phyloP scores from a whole-genome alignment of 2,888 invertebrate species.

The Caradrina clavipalpis region DNA sequence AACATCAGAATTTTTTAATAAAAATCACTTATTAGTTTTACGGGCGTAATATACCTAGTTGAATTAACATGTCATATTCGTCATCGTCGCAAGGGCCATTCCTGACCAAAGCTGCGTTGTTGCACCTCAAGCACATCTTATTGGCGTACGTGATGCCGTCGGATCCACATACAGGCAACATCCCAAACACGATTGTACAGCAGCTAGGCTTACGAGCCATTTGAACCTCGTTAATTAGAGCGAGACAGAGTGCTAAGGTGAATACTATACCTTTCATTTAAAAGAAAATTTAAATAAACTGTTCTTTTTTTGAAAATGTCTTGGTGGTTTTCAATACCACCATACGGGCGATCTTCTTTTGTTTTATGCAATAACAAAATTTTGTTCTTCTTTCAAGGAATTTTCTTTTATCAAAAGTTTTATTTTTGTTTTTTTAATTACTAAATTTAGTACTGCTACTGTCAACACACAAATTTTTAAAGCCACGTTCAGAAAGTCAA shows the following conservation, averaged over 20 bases:
- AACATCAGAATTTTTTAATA: background rate
- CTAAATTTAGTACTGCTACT: too few relatives aligned
- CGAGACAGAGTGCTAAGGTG: background rate
- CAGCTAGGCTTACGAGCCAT: background rate
- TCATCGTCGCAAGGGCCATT: conserved; percentile 16
- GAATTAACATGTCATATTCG: background rate
- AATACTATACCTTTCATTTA: background rate
- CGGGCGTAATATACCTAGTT: background rate
- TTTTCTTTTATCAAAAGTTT: background rate
- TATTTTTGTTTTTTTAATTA: background rate
- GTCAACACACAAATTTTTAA: background rate
- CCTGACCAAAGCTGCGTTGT: background rate
- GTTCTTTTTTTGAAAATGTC: too few relatives aligned
- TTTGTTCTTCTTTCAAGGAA: background rate
- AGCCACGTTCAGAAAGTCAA: background rate
- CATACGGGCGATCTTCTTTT: background rate
- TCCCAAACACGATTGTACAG: background rate
- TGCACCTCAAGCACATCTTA: conserved; percentile 13
- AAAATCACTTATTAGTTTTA: background rate
- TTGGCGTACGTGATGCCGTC: conserved; percentile 11
- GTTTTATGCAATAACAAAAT: background rate
- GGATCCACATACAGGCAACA: conserved; percentile 24
- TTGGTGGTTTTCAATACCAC: background rate
- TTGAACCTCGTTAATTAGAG: rapidly evolving
- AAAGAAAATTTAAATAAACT: too few relatives aligned